These are phyloP conservation scores for Falcaria lacertinaria DNA, from an alignment of 2,888 invertebrate genomes.

Conservation along the genomic window DNA sequence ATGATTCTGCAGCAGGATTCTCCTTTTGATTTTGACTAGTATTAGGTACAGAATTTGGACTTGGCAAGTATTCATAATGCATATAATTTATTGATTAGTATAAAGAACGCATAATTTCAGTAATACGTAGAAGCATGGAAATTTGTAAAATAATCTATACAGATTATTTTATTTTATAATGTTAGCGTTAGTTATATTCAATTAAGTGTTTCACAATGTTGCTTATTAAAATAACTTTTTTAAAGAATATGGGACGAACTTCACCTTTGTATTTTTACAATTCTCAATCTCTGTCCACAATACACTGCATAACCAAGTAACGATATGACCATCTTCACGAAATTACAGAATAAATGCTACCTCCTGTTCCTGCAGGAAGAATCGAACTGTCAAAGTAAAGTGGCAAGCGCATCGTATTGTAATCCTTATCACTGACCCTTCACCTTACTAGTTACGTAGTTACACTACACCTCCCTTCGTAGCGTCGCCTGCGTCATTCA, in stretches of 20 bases:
- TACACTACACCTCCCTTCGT: background rate
- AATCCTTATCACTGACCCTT: background rate
- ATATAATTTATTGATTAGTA: too few species aligned
- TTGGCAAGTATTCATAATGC: too few species aligned
- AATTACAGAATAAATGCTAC: conserved; percentile 8
- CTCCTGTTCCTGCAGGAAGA: conserved; percentile 13
- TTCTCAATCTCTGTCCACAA: conserved; percentile 3
- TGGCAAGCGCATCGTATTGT: background rate
- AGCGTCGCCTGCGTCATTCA: background rate
- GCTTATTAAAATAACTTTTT: background rate
- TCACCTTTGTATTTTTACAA: conserved; percentile 9
- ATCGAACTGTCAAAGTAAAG: background rate
- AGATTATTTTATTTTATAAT: too few species aligned
- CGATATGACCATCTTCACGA: conserved; percentile 2
- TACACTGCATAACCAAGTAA: conserved; percentile 8
- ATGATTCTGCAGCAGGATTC: too few species aligned
- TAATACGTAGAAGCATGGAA: too few species aligned
- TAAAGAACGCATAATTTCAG: too few species aligned
- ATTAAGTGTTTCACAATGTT: too few species aligned
- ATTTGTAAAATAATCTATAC: too few species aligned
- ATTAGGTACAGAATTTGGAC: too few species aligned
- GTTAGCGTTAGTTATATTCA: too few species aligned
- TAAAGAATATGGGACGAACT: conserved; percentile 1
- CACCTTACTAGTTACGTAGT: background rate
- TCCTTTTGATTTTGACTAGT: too few species aligned